Evolutionary conservation across 2,113 vertebrate species (phyloP).

Genomic region (Sapajus apella): DNA sequence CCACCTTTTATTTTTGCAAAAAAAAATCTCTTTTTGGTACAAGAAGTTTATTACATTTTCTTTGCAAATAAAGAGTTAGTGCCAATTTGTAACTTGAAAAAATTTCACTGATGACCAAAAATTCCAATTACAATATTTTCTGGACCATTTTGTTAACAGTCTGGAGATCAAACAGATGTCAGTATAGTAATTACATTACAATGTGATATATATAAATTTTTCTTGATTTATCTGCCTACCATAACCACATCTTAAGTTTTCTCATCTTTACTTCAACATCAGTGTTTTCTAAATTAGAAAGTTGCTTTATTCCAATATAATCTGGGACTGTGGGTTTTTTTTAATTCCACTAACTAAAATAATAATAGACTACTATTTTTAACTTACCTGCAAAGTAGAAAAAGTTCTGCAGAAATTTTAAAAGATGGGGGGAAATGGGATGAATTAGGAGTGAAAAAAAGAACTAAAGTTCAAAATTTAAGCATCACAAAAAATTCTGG

Average conservation of each 20-base stretch:
- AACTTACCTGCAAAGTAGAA: neutral
- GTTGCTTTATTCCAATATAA: neutral
- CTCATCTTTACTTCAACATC: neutral
- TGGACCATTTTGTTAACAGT: neutral
- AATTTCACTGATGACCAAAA: neutral
- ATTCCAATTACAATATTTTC: neutral
- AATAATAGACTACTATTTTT: neutral
- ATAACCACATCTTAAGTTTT: neutral
- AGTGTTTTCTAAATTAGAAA: constrained; percentile 24
- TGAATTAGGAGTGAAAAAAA: neutral
- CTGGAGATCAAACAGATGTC: neutral
- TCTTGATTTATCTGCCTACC: neutral
- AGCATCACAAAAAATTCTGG: neutral
- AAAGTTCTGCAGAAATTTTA: neutral
- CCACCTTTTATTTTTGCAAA: no score
- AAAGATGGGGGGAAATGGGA: neutral
- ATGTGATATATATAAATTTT: neutral
- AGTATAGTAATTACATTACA: neutral
- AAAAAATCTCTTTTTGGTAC: no score
- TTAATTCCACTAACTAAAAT: constrained; percentile 9
- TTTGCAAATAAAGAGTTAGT: no score
- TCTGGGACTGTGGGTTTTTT: neutral
- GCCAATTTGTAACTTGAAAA: no score
- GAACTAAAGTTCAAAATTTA: constrained; percentile 43
- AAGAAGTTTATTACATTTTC: no score